Conservation (phyloP, 2,797 vertebrate species). For the Decapterus maruadsi region DNA sequence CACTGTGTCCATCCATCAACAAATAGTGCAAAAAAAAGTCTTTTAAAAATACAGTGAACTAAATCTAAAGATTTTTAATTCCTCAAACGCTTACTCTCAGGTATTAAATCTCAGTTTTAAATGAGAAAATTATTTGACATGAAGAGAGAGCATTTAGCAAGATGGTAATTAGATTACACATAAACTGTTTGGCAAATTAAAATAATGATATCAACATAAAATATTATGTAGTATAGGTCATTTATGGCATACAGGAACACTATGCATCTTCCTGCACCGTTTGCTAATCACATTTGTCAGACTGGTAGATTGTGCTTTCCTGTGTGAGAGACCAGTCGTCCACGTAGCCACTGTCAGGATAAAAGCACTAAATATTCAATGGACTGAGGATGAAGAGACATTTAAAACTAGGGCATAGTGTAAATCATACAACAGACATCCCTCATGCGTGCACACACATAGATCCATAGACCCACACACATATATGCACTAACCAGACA, state of each 20-base stretch:
- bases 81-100: background rate
- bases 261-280: background rate
- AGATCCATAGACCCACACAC: conserved; percentile 47
- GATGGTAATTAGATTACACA: background rate
- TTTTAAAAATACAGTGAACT: background rate
- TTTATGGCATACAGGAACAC: background rate
- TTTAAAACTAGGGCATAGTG: conserved; percentile 58
- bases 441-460: conserved; percentile 35
- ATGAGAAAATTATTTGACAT: background rate
- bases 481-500: conserved; percentile 57
- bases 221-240: background rate
- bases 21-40: background rate
- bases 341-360: conserved; percentile 14
- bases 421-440: conserved; percentile 71
- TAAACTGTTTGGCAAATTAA: background rate
- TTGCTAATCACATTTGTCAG: conserved; percentile 10
- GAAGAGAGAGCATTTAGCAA: background rate
- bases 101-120: background rate
- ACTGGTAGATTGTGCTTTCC: conserved; percentile 3
- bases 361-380: conserved; percentile 66
- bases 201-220: background rate
- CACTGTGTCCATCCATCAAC: conserved; percentile 17
- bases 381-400: conserved; percentile 46
- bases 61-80: background rate
- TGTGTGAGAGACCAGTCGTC: conserved; percentile 28